Conservation (phyloP, 2,113 vertebrate species). For the Capra hircus region DNA sequence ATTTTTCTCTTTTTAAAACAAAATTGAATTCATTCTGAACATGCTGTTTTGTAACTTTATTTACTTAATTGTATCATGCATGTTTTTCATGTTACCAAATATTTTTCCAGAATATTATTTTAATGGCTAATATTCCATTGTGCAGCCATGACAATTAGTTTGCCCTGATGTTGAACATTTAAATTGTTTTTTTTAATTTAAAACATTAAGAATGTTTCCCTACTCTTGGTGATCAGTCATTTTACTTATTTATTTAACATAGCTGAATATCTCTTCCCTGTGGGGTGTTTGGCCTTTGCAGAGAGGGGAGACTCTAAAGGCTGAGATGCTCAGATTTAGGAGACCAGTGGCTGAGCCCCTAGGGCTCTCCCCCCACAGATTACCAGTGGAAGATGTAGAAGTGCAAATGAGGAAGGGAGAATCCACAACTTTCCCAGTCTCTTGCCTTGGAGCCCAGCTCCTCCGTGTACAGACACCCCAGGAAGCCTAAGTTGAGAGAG, state of each 20-base stretch:
- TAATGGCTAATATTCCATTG: neutral
- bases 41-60: neutral
- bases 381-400: neutral
- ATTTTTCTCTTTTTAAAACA: neutral
- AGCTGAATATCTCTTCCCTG: neutral
- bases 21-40: neutral
- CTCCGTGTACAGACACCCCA: neutral
- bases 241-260: constrained; percentile 17
- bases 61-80: neutral
- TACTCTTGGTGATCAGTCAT: neutral
- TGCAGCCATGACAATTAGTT: neutral
- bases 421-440: constrained; percentile 42
- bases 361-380: neutral
- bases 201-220: neutral
- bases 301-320: neutral
- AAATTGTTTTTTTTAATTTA: constrained; percentile 31
- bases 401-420: constrained; percentile 26
- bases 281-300: neutral
- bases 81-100: neutral
- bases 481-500: constrained; percentile 12
- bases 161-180: neutral
- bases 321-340: constrained; percentile 23
- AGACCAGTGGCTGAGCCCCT: neutral
- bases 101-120: constrained; percentile 25
- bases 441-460: neutral